These are phyloP conservation scores for Myocastor coypus DNA, from an alignment of 2,113 vertebrate species.

Conservation along the genomic window DNA sequence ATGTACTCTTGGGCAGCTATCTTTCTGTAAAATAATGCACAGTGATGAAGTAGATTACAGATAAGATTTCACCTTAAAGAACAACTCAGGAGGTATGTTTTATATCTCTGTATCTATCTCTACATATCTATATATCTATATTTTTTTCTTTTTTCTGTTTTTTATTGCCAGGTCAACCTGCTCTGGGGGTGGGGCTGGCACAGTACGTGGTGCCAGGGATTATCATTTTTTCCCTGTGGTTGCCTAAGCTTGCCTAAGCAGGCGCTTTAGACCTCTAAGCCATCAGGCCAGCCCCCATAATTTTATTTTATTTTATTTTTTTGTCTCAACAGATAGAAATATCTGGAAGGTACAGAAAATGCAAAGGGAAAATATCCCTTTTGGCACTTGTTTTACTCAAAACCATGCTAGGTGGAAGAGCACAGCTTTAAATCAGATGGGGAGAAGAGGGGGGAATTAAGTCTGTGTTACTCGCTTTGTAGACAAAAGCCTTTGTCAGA, in stretches of 20 bases:
- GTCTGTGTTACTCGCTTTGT: slow-evolving; percentile 51
- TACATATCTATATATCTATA: too few relatives aligned
- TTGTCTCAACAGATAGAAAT: neutral
- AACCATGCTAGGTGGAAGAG: neutral
- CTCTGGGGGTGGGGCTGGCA: too few relatives aligned
- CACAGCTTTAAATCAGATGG: neutral
- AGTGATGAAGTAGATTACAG: neutral
- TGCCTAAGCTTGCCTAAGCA: too few relatives aligned
- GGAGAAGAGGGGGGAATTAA: slow-evolving; percentile 57
- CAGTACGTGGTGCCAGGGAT: too few relatives aligned
- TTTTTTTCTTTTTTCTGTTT: too few relatives aligned
- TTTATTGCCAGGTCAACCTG: too few relatives aligned
- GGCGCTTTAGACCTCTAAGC: too few relatives aligned
- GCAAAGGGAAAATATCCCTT: neutral
- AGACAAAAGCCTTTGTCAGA: slow-evolving; percentile 52
- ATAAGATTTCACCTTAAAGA: slow-evolving; percentile 46
- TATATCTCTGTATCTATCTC: too few relatives aligned
- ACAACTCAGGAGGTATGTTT: slow-evolving; percentile 20
- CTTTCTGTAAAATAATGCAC: slow-evolving; percentile 36
- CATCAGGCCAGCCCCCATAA: too few relatives aligned
- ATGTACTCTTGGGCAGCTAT: slow-evolving; percentile 41
- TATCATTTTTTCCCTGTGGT: too few relatives aligned
- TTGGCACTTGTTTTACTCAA: slow-evolving; percentile 12
- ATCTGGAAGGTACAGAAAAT: neutral
- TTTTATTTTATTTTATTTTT: too few relatives aligned